phyloP scores from a whole-genome alignment of 2,113 vertebrate species.

The Thryonomys swinderianus region DNA sequence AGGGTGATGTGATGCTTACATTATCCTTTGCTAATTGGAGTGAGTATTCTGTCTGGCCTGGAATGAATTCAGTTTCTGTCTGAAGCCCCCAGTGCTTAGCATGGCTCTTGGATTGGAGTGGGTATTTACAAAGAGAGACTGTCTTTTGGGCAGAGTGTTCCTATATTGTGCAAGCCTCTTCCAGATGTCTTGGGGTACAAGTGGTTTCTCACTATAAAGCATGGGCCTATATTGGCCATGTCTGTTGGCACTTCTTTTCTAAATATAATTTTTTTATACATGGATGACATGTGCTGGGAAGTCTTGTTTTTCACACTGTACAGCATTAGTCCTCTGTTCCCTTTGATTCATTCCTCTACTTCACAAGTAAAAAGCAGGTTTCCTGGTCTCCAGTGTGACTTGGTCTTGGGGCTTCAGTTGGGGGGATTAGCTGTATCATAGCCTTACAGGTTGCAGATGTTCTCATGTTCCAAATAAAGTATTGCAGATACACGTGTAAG shows the following conservation, averaged over 20 bases:
- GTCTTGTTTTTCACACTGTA: background rate
- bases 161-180: rapidly evolving
- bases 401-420: background rate
- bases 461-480: rapidly evolving
- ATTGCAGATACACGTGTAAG: background rate
- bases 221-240: background rate
- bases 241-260: background rate
- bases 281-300: background rate
- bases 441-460: background rate
- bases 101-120: background rate
- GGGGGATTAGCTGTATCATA: rapidly evolving
- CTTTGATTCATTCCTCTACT: background rate
- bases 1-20: background rate
- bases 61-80: rapidly evolving
- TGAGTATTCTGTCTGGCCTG: background rate
- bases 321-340: no score
- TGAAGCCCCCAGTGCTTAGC: rapidly evolving
- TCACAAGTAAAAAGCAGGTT: background rate
- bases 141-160: background rate
- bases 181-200: background rate
- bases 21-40: rapidly evolving
- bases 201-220: background rate
- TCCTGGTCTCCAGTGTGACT: background rate
- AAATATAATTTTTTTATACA: background rate
- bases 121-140: no score